These are phyloP conservation scores for Octonoba sinensis DNA, from an alignment of 2,888 invertebrate species.

Conservation along the genomic window DNA sequence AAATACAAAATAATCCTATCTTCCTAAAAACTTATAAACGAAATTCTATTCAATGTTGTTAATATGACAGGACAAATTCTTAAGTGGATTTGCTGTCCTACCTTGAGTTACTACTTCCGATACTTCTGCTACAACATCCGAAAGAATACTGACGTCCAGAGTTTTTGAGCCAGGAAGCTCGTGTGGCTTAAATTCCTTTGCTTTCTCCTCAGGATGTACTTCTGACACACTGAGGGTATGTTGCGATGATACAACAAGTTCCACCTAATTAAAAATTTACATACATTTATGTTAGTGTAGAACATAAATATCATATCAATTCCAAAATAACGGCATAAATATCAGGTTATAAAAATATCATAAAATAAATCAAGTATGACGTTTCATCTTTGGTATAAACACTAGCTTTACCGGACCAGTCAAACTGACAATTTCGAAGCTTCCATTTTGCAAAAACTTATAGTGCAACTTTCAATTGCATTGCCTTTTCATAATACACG, in stretches of 20 bases:
- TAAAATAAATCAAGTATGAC: too few relatives aligned
- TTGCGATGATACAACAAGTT: conserved; percentile 54
- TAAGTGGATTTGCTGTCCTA: neutral
- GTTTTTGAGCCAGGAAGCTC: conserved; percentile 58
- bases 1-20: too few relatives aligned
- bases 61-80: neutral
- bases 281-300: neutral
- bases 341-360: neutral
- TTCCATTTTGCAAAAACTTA: too few relatives aligned
- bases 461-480: too few relatives aligned
- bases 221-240: conserved; percentile 45
- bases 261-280: conserved; percentile 23
- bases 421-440: too few relatives aligned
- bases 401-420: too few relatives aligned
- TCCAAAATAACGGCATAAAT: neutral
- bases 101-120: conserved; percentile 59
- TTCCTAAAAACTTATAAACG: neutral
- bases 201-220: conserved; percentile 49
- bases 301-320: neutral
- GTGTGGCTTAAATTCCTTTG: conserved; percentile 41
- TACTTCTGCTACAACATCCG: conserved; percentile 56
- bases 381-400: too few relatives aligned
- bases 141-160: conserved; percentile 40
- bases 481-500: too few relatives aligned
- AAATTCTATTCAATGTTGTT: neutral